Evolutionary conservation across 2,797 vertebrate genomes (phyloP), one percentile per base, ranked within the genome.

Genomic region (Neosilurus hyrtlii): DNA sequence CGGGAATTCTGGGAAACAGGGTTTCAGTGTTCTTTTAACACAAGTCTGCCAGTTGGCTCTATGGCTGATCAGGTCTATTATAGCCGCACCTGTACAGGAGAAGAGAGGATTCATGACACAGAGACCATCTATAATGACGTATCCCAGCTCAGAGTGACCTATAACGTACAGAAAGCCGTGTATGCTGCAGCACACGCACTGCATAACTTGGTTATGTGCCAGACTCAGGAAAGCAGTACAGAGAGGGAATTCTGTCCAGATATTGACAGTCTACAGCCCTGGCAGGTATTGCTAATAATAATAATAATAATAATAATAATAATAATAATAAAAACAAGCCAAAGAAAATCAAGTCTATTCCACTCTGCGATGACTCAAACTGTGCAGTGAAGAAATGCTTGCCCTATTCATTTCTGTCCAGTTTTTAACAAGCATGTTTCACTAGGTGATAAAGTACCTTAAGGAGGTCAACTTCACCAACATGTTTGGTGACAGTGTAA

Each of bases 91-190:
- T 90, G 88, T 66, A 90, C 88, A 9, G 88, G 91, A 35, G 65
- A 61, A 61, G 88, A 91, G 43, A 86, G 71, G 9, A 82, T 90
- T 12, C 35, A 79, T 63, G 85, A 89, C 51, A 88, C 83, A 12
- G 78, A 89, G 66, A 91, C 86, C 20, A 88, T 88, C 52, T 92
- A 90, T 65, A 90, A 89, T 20, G 91, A 92, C 61, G 88, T 92
- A 49, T 91, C 89, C 2, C 86, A 92, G 82, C 90, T 91, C 63
- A 87, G 91, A 63, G 90, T 89, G 65, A 90, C 89, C 15, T 92
- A 92, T 43, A 92, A 91, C 10, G 49, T 92, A 35, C 85, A 89
- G 73, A 90, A 91, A 72, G 90, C 90, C 15, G 84, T 91, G 54
- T 90, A 91, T 56, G 80, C 89, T 1, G 89, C 90, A 54, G 91